Base-by-base conservation (phyloP, 2,797 vertebrate genomes). In the Fistularia tabacaria region DNA sequence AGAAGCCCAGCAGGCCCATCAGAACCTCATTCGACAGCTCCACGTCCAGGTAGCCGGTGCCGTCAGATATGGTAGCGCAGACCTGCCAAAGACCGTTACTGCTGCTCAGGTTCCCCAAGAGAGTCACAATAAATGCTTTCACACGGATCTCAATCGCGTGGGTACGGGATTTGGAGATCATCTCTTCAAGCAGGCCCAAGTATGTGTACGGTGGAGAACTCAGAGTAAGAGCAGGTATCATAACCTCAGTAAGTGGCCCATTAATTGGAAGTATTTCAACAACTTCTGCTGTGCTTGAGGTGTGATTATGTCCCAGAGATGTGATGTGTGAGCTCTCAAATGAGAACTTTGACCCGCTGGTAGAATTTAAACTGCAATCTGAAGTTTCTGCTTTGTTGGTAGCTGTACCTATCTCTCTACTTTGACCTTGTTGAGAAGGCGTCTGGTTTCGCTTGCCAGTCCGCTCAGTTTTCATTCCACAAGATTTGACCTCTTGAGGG, bases 121-220 rank as follows among this genome's bases (percentile, higher is more conserved):
- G 91, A 15, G 97, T 99, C 61, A 99, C 94, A 59, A 99, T 95
- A 82, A 99, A 99, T 61, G 95, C 93, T 81, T 96, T 97, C 56
- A 95, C 69, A 53, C 81, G 86, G 52, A 97, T 76, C 69, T 84
- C 66, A 36, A 53, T 38, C 59, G 66, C 50, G 15, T 58, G 69
- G 37, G 71, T 66, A 1, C 80, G 85, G 51, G 68, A 12, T 70
- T 66, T 74, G 67, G 83, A 73, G 48, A 36, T 45, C 12, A 51
- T 36, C 36, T 71, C 44, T 36, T 93, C 89, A 0, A 99, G 72
- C 57, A 92, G 46, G 48, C 86, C 91, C 74, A 99, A 82, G 64
- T 99, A 98, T 0, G 88, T 93, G 74, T 96, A 97, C 8, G 93
- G 93, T 6, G 82, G 80, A 51, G 89, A 90, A 82, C 86, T 72